These are phyloP conservation scores for Labia minor DNA, from an alignment of 2,888 invertebrate species.

Conservation along the genomic window DNA sequence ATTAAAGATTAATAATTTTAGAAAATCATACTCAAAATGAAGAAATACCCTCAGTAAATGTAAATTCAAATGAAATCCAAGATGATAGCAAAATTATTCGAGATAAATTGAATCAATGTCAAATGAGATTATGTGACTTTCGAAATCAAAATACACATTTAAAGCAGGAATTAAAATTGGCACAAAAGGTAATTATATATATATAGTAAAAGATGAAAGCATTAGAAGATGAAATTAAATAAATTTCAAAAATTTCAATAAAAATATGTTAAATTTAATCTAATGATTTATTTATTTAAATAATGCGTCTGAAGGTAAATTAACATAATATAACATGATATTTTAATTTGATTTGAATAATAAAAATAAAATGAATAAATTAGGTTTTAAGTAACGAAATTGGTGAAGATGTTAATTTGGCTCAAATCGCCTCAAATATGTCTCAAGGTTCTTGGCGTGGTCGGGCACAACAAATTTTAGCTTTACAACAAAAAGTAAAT, in stretches of 20 bases:
- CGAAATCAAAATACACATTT: conserved; percentile 15
- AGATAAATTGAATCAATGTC: conserved; percentile 2
- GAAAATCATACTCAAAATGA: neutral
- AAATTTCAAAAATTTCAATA: too few relatives aligned
- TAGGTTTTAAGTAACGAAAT: conserved; percentile 14
- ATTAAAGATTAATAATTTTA: too few relatives aligned
- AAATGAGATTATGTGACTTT: conserved; percentile 13
- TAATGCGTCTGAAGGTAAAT: too few relatives aligned
- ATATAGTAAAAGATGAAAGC: too few relatives aligned
- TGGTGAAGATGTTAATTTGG: conserved; percentile 1
- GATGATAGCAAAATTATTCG: neutral
- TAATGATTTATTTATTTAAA: too few relatives aligned
- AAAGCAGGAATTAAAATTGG: conserved; percentile 14
- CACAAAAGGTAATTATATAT: conserved; percentile 9
- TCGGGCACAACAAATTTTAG: conserved; percentile 14
- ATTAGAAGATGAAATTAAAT: too few relatives aligned
- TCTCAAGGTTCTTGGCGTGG: conserved; percentile 1
- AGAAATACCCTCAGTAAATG: neutral
- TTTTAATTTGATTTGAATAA: neutral
- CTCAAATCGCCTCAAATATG: neutral
- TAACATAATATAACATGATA: too few relatives aligned
- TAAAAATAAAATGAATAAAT: neutral
- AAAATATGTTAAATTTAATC: too few relatives aligned
- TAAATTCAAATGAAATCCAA: neutral
- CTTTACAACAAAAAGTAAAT: conserved; percentile 15